phyloP scores from a whole-genome alignment of 2,113 vertebrate genomes.

The Antechinus stuartii region DNA sequence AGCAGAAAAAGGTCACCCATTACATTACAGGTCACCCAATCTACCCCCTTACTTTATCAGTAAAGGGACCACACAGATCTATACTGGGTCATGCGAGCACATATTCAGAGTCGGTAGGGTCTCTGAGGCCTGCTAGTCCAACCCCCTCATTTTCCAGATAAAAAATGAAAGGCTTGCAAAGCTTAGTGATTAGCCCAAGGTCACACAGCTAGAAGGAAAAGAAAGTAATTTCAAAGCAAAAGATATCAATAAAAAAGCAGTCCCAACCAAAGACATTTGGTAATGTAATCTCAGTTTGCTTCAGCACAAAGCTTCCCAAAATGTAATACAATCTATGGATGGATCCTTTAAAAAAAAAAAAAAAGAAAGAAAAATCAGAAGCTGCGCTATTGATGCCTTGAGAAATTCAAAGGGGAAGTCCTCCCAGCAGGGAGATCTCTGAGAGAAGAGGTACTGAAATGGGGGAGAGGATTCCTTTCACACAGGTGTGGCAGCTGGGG shows the following conservation, averaged over 20 bases:
- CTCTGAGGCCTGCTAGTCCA: neutral
- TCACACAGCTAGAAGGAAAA: neutral
- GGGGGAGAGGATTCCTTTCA: neutral
- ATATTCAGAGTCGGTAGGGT: neutral
- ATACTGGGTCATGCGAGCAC: neutral
- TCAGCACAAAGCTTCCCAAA: neutral
- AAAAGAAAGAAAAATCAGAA: neutral
- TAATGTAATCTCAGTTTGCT: neutral
- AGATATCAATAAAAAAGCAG: neutral
- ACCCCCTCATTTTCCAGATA: neutral
- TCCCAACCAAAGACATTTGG: neutral
- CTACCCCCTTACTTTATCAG: neutral
- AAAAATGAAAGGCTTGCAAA: neutral
- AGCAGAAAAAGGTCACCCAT: neutral
- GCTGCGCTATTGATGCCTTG: neutral
- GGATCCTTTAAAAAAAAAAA: neutral
- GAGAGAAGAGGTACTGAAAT: neutral
- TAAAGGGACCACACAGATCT: neutral
- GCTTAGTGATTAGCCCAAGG: neutral
- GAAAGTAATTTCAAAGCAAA: neutral
- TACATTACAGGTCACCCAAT: neutral
- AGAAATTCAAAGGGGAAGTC: neutral
- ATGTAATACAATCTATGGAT: neutral
- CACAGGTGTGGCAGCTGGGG: neutral
- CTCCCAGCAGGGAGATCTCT: neutral